Percentiles rank a stretch among this genome's conserved stretches.
Conservation (phyloP, 1,140 invertebrate species). For the Helicoverpa zea region DNA sequence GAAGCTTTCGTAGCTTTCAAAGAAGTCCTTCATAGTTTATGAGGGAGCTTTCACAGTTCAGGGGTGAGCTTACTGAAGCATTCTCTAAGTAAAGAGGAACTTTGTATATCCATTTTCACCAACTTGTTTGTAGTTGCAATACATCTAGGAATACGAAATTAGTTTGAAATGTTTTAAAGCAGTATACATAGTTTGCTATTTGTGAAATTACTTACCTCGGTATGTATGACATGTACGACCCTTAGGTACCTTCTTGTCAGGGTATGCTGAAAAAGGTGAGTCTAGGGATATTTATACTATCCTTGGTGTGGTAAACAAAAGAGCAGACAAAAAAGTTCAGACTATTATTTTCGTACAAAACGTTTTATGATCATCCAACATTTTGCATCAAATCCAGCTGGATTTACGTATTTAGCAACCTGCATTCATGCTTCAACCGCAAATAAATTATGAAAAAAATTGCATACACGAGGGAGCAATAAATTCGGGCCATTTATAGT, state of each 20-base stretch:
- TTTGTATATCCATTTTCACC: not conserved
- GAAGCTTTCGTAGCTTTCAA: not conserved
- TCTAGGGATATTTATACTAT: no score
- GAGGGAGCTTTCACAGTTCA: not conserved
- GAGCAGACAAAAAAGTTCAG: no score
- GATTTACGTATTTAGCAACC: not conserved
- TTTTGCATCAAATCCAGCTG: not conserved
- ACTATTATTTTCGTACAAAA: no score
- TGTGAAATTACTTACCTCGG: no score
- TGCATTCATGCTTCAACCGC: not conserved
- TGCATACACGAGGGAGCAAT: no score
- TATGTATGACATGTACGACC: no score
- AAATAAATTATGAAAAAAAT: slow-evolving; percentile 10
- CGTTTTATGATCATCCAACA: not conserved
- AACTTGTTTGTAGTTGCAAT: not conserved
- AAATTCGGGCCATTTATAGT: no score
- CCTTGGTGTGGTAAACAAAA: no score
- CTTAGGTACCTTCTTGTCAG: no score
- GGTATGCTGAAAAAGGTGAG: no score
- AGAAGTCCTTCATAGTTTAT: slow-evolving; percentile 19
- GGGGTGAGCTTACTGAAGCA: not conserved
- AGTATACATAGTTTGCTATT: no score
- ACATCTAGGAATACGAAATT: not conserved
- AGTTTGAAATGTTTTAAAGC: not conserved
- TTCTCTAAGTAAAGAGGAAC: not conserved